Evolutionary conservation across 2,113 vertebrate species (phyloP), one percentile per base, ranked within the genome.

Genomic region (Rhea pennata): DNA sequence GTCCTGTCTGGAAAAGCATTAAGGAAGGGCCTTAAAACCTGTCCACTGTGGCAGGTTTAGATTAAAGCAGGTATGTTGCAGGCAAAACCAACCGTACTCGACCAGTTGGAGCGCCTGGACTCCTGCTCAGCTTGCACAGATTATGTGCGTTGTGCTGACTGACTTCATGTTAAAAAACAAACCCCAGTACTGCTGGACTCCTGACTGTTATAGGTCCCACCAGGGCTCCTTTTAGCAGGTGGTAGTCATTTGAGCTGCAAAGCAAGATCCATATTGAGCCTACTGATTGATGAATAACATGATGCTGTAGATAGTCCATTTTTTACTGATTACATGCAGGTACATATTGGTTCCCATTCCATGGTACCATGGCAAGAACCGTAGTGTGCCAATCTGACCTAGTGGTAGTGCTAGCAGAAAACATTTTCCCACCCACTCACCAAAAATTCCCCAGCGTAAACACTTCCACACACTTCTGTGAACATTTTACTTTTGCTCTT

Each of bases 401-500:
- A 1, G 0, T 12, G 33, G 39, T 29, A 58, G 36, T 0, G 1
- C 29, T 82, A 69, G 15, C 22, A 64, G 11, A 56, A 46, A 51
- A 48, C 46, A 23, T 85, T 80, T 86, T 72, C 46, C 84, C 86
- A 83, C 54, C 44, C 17, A 39, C 0, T 0, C 14, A 1, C 50
- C 79, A 70, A 85, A 87, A 80, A 42, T 67, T 88, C 39, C 42
- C 64, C 51, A 1, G 0, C 27, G 62, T 73, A 92, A 88, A 84
- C 72, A 61, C 59, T 94, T 96, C 39, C 83, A 92, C 58, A 70
- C 61, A 46, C 42, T 67, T 91, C 73, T 69, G 61, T 59, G 80
- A 92, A 84, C 76, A 59, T 24, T 95, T 83, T 36, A 46, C 94
- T 94, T 92, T 95, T 96, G 81, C 90, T 93, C 90, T 95, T 92